Base-by-base conservation (phyloP, 2,888 invertebrate genomes). In the Andrena praecox region DNA sequence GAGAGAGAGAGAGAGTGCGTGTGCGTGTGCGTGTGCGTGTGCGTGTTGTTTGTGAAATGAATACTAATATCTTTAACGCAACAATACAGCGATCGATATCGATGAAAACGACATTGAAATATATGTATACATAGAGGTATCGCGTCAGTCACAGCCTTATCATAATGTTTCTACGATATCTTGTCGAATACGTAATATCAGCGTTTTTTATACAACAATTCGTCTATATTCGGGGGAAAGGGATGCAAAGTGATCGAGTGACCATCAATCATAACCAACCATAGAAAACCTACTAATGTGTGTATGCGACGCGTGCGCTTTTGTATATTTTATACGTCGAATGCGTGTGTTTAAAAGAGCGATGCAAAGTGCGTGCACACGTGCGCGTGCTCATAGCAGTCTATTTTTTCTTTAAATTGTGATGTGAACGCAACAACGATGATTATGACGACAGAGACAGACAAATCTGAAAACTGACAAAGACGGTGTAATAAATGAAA, bases 341-440 rank as follows among this genome's bases (percentile, higher is more conserved):
- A 29, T 63, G 54, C 62, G 62, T 24, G 70, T 73, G 56, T 24
- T 16, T 35, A 27, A 50, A 60, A 20, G n/a, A 50, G 50, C 10
- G n/a, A 33, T 50, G 33, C n/a, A 7, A 54, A 35, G 33, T 31
- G 52, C 50, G 71, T n/a, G 70, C 42, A 10, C 20, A 54, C 27
- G 54, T 48, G 35, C 27, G 66, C 56, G 54, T 20, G n/a, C 62
- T 60, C 29, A 91, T 92, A 20, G 24, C 64, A 64, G 16, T 35
- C 59, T 35, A 24, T 29, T 64, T 91, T 93, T 92, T 90, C 91
- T 93, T 93, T 93, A 91, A 91, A 92, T 92, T 92, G 92, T 93
- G 93, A 69, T 69, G 64, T 69, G 24, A 66, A 60, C 35, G 70
- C 60, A 54, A 78, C 79, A 77, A 79, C 79, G 78, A 80, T 52